phyloP scores from a whole-genome alignment of 1,140 invertebrate genomes.

The Meloidogyne hapla region DNA sequence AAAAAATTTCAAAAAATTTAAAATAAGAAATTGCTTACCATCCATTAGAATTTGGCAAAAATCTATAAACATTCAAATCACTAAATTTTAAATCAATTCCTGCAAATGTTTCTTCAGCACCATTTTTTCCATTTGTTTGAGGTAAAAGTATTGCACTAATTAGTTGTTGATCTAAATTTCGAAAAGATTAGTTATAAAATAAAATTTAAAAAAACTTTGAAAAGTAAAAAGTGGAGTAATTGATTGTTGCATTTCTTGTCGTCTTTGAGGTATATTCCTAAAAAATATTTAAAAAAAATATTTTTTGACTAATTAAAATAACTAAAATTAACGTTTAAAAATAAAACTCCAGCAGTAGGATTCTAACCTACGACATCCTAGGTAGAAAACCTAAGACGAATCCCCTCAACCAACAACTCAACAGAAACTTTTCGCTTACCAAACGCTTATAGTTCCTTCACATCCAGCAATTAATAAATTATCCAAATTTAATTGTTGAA shows the following conservation, averaged over 20 bases:
- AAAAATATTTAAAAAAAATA: not conserved
- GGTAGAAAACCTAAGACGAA: too few species aligned
- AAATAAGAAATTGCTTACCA: not conserved
- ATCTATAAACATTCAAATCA: slow-evolving; percentile 14
- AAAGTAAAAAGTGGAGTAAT: not conserved
- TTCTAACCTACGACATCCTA: too few species aligned
- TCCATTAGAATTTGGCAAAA: slow-evolving; percentile 9
- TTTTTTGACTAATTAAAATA: not conserved
- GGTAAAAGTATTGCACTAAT: not conserved
- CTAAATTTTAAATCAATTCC: slow-evolving; percentile 24
- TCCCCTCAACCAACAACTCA: too few species aligned
- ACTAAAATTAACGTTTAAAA: not conserved
- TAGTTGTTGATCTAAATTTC: slow-evolving; percentile 16
- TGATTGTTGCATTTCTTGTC: not conserved
- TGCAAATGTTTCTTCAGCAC: not conserved
- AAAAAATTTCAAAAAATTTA: not conserved
- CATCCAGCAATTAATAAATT: slow-evolving; percentile 14
- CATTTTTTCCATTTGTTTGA: slow-evolving; percentile 1
- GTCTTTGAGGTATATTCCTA: not conserved
- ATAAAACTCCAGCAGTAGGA: not conserved
- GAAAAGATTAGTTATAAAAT: not conserved
- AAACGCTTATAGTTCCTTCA: slow-evolving; percentile 8
- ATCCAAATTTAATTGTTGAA: slow-evolving; percentile 8
- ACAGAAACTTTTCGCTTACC: too few species aligned
- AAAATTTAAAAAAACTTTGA: slow-evolving; percentile 14